Percentiles rank a stretch among this genome's conserved stretches.
Evolutionary conservation across 1,140 invertebrate genomes (phyloP).

Genomic region (Pseudomyrmex gracilis): DNA sequence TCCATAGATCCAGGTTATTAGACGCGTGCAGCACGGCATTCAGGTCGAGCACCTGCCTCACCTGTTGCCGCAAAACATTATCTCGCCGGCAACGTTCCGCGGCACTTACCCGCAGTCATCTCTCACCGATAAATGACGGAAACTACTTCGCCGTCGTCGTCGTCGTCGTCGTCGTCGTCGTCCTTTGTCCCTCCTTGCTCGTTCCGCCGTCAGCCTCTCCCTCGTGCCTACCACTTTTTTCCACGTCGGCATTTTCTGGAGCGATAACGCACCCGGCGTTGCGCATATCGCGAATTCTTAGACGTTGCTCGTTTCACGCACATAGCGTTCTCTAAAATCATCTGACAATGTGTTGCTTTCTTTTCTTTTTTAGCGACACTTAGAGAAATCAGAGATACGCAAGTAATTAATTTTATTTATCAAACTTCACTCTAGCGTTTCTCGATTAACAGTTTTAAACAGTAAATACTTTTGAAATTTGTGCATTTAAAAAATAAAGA

Average conservation of each 20-base stretch:
- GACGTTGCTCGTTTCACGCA: constrained; percentile 46
- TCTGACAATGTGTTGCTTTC: constrained; percentile 6
- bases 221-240: constrained; percentile 58
- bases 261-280: constrained; percentile 33
- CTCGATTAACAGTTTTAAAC: no score
- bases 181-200: constrained; percentile 56
- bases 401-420: constrained; percentile 20
- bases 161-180: constrained; percentile 35
- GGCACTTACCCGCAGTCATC: constrained; percentile 77
- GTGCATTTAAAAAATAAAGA: no score
- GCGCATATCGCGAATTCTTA: constrained; percentile 48
- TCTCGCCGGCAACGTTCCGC: constrained; percentile 78
- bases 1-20: constrained; percentile 84
- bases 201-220: background rate
- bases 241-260: constrained; percentile 43
- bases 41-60: constrained; percentile 85
- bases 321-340: constrained; percentile 24
- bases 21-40: constrained; percentile 83
- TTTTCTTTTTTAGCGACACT: constrained; percentile 13
- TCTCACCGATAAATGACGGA: constrained; percentile 82
- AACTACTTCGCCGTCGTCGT: constrained; percentile 74
- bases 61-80: constrained; percentile 86
- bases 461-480: no score
- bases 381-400: background rate
- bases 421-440: no score